Evolutionary conservation across 2,797 vertebrate genomes (phyloP), one percentile per base, ranked within the genome.

Genomic region (Danio choprae): DNA sequence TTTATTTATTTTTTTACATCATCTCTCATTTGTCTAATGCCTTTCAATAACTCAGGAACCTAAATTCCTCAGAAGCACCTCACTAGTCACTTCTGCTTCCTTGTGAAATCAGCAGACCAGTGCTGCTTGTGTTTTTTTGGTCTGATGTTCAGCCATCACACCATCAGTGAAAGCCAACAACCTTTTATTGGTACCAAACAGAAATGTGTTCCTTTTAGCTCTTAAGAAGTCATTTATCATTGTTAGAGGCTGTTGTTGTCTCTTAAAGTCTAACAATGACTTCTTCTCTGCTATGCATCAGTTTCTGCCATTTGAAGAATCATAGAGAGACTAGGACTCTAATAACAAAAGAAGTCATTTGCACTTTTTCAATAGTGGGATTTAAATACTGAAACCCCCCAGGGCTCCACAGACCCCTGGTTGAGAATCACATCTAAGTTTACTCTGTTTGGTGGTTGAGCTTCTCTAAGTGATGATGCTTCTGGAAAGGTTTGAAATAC

Each of bases 1-100:
- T 29, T 60, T 78, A 43, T 51, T 79, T 29, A 62, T 29, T 60
- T 78, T 43, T 51, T 79, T 29, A 62, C 46, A 53, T 60, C 4
- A 7, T 20, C 3, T 50, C 12, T 43, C 46, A 68, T 59, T 41
- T 68, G 1, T 48, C 22, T 60, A 68, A 70, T 79, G 18, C 15
- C 15, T 43, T 18, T 20, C 3, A 79, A 51, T 29, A 38, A 41
- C 18, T 43, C 2, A 4, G 62, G 53, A 78, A 48, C 50, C 50
- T n/a, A 55, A 43, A n/a, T 65, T 20, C n/a, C 53, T 29, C 55
- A 68, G 29, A 79, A 71, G 18, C 46, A 29, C n/a, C 10, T 15
- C 13, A 51, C 44, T 51, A 11, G 7, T 44, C 11, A 29, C 18
- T 59, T 73, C 20, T 70, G 50, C 48, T 70, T 70, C 7, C 16